Conservation (phyloP, 30 jellyfish, hydroid and myxozoan species). For the Cassiopea xamachana region DNA sequence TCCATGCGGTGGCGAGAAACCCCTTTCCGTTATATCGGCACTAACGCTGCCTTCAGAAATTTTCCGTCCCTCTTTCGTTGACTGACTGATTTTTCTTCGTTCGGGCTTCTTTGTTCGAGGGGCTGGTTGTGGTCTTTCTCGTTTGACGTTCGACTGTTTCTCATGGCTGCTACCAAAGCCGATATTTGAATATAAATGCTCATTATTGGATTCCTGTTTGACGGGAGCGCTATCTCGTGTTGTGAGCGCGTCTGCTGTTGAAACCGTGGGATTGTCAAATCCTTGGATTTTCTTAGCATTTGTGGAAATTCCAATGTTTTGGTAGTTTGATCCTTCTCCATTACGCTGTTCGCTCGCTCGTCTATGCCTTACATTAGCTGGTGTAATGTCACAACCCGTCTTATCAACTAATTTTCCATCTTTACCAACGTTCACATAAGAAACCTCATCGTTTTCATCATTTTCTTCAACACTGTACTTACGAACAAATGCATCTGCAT, state of each 20-base stretch:
- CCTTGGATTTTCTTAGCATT: background rate
- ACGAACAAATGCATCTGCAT: background rate
- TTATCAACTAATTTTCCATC: slow-evolving; percentile 8
- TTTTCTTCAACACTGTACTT: background rate
- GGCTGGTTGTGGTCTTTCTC: slow-evolving; percentile 39
- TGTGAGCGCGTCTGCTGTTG: slow-evolving; percentile 11
- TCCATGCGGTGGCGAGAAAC: slow-evolving; percentile 1
- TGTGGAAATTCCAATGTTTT: background rate
- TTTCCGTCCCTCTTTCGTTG: background rate
- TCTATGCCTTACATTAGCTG: background rate
- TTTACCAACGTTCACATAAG: slow-evolving; percentile 47
- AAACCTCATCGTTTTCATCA: slow-evolving; percentile 37
- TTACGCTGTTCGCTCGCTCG: slow-evolving; percentile 19
- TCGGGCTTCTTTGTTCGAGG: slow-evolving; percentile 70
- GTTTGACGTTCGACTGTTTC: background rate
- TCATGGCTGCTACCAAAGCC: background rate
- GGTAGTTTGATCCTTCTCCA: slow-evolving; percentile 20
- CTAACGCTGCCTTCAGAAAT: background rate
- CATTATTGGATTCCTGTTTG: slow-evolving; percentile 5
- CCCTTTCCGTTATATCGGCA: background rate
- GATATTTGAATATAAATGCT: slow-evolving; percentile 39
- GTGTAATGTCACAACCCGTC: slow-evolving; percentile 11
- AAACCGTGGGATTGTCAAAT: background rate
- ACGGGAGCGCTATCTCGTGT: slow-evolving; percentile 27
- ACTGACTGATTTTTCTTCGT: slow-evolving; percentile 48